Evolutionary conservation across 2,113 vertebrate genomes (phyloP).

Genomic region (Taxidea taxus): DNA sequence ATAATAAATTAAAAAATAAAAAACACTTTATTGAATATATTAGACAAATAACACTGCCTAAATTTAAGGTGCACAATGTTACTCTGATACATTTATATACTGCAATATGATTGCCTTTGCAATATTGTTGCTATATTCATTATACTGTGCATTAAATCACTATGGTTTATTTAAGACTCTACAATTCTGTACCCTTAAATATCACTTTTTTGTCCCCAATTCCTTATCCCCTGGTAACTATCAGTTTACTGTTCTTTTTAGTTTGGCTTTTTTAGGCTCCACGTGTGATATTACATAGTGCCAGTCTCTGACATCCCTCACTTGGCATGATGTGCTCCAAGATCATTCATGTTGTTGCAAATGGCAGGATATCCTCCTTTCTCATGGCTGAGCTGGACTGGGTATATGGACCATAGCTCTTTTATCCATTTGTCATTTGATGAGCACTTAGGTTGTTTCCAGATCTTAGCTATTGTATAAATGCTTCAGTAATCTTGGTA

Average conservation of each 20-base stretch:
- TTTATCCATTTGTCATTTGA: background rate
- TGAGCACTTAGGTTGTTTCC: background rate
- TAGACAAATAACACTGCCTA: background rate
- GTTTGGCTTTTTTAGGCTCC: background rate
- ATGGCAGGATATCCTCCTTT: no score
- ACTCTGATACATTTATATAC: background rate
- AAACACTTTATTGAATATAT: no score
- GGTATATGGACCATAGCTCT: background rate
- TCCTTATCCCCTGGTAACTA: background rate
- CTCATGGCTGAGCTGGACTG: background rate
- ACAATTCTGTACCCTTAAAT: no score
- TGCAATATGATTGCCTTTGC: no score
- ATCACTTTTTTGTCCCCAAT: background rate
- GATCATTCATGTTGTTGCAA: background rate
- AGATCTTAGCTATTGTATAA: background rate
- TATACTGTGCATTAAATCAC: background rate
- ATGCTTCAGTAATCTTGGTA: background rate
- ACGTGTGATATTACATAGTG: background rate
- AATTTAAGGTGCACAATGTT: background rate
- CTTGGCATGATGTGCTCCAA: background rate
- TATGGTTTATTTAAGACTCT: background rate
- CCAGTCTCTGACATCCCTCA: background rate
- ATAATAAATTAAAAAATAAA: no score
- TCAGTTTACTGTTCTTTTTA: background rate
- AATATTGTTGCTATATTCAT: background rate